Evolutionary conservation across 2,888 invertebrate species (phyloP), one percentile per base, ranked within the genome.

Genomic region (Zygaena filipendulae): DNA sequence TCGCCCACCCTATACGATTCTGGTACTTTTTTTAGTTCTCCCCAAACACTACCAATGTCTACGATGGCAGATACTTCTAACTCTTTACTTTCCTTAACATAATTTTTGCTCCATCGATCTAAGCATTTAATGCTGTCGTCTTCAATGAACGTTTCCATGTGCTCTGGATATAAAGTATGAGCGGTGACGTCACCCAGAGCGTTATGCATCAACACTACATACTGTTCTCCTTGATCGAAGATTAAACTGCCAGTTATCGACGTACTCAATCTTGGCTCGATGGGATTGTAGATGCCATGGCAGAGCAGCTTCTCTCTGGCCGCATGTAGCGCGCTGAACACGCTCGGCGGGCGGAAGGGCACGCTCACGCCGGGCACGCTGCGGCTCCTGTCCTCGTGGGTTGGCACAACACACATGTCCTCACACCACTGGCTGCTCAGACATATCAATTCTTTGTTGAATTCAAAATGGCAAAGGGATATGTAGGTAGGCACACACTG

Each of bases 401-500:
- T 69, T n/a, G 55, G 57, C 6, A 80, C 35, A 5, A 74, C 43
- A 36, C 74, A 69, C 42, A 64, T 56, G 32, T 81, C 80, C 27
- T 72, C 69, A 16, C 64, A 64, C 70, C 74, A 71, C 26, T 79
- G 77, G 38, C 80, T 77, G 32, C 59, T 50, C 18, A 77, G 36
- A 33, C 62, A 60, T 2, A 79, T 42, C 12, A 79, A 40, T 36
- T 75, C 69, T 32, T 64, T 68, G 27, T 57, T 57, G 24, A 46
- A 42, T 26, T 70, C 74, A 45, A 67, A 68, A 29, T 55, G 47
- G 12, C 59, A 52, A 11, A 67, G 49, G 3, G 60, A 48, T 20
- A 79, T 63, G 26, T 75, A 69, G 1, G 80, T 59, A 0, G 84
- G 83, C 3, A 70, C 49, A 33, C 69, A 70, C 39, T 77, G 67